Evolutionary conservation across 2,113 vertebrate species (phyloP), one percentile per base, ranked within the genome.

Genomic region (Symphodus melops): DNA sequence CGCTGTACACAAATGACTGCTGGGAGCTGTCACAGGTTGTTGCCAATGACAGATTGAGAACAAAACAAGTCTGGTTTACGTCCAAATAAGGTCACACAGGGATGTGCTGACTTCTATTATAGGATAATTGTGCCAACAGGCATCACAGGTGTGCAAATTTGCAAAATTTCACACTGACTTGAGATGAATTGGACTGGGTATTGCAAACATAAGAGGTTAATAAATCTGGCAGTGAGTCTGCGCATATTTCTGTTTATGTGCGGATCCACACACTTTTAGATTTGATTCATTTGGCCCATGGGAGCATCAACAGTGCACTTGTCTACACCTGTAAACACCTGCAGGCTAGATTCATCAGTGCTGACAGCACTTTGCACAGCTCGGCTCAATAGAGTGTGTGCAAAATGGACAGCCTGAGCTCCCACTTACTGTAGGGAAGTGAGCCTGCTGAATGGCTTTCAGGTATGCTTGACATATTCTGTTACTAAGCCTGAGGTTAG

Each of bases 41-140:
- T 75, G 66, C 51, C 61, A 79, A 42, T 12, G 56, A 37, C 55
- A 79, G 48, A 70, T 65, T 68, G 55, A 80, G 61, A 23, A 65
- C 56, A 61, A 75, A 77, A 81, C 41, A 52, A 53, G 44, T 62
- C 25, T 75, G 83, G 46, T 74, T 65, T 63, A 55, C 60, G 42
- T 83, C 68, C 59, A 77, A 74, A 69, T 65, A 81, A 77, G 72
- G 76, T 81, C 76, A 75, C 77, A 68, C 25, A 20, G 33, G 71
- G 71, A 74, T 79, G 70, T 75, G 78, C 33, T 72, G 74, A 69
- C 69, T 71, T 52, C 48, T 39, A 71, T 80, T 82, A 58, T 46
- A 65, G 9, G 71, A 68, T 84, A 61, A 83, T 65, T 75, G 57
- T 55, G 42, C 23, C 9, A 75, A 67, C 56, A 75, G 20, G 57